Base-by-base conservation (phyloP, 2,797 vertebrate species). In the Phataginus tetradactyla region DNA sequence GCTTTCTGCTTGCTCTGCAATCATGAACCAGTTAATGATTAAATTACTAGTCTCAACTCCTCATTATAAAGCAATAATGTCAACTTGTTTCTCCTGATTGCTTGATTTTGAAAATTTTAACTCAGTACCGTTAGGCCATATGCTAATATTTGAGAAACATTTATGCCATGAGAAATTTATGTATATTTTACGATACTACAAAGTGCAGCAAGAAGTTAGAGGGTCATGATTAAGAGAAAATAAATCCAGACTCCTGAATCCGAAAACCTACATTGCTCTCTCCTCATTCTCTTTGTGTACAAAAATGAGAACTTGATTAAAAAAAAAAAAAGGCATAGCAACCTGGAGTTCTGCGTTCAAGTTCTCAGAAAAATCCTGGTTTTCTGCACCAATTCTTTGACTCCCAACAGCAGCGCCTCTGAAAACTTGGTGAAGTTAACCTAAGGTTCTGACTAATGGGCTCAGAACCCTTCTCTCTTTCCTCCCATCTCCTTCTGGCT, bases 71-170 rank as follows among this genome's bases (percentile, higher is more conserved):
- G 72, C 32, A 66, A 71, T 92, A 88, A 90, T 87, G 42, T 89
- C 74, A 94, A 72, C 55, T 95, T 93, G 39, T 88, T 95, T 95
- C 55, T 94, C 88, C 69, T 86, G 71, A 90, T 88, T 71, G 20
- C 59, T 92, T 96, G 80, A 93, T 93, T 90, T 95, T 29, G 88
- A 93, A 64, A 45, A 34, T 86, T 91, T 95, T 59, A 80, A 95
- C 83, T 91, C 71, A 59, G 39, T 97, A 84, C 37, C 45, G 66
- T 83, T 85, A 78, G 45, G n/a, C 64, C 32, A 77, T 80, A 88
- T 92, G 74, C 64, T 96, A 89, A 97, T 96, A 92, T 95, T 91
- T 97, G 81, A 94, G 80, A 97, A 95, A 94, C 81, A 95, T 79
- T 95, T 95, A 88, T 84, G 53, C 13, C 29, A 79, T 63, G 59